Conservation (phyloP, 2,888 invertebrate species). For the Seira musarum region DNA sequence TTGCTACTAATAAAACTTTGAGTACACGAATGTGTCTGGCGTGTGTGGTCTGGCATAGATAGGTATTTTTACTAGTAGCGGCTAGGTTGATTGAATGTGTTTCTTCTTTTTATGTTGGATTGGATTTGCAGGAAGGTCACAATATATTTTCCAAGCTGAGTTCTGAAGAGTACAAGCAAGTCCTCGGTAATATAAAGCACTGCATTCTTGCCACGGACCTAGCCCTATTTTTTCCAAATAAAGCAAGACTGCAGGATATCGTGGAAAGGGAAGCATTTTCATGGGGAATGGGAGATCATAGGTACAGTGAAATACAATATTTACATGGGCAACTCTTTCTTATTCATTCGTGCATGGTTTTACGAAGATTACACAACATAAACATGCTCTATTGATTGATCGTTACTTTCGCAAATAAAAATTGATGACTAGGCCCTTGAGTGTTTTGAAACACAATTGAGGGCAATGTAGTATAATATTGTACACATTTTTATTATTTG, state of each 20-base stretch:
- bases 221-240: conserved; percentile 86
- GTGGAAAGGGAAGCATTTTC: conserved; percentile 77
- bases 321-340: neutral
- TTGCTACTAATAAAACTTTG: no score
- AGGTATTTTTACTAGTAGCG: no score
- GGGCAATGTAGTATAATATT: no score
- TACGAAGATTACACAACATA: no score
- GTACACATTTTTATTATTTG: neutral
- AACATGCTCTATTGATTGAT: no score
- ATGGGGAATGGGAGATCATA: conserved; percentile 80
- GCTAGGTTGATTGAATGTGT: neutral
- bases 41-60: no score
- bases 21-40: no score
- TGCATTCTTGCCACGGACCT: conserved; percentile 90
- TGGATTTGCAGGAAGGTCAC: conserved; percentile 81
- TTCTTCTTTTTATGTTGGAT: neutral
- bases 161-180: conserved; percentile 83
- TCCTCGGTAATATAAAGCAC: conserved; percentile 83
- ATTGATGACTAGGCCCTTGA: no score
- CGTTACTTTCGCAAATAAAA: neutral
- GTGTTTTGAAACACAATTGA: no score
- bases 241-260: conserved; percentile 77
- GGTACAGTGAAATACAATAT: conserved; percentile 71
- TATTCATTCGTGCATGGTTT: no score
- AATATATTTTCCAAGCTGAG: conserved; percentile 85